phyloP scores from a whole-genome alignment of 2,888 invertebrate genomes.

The Amphipoea oculea region DNA sequence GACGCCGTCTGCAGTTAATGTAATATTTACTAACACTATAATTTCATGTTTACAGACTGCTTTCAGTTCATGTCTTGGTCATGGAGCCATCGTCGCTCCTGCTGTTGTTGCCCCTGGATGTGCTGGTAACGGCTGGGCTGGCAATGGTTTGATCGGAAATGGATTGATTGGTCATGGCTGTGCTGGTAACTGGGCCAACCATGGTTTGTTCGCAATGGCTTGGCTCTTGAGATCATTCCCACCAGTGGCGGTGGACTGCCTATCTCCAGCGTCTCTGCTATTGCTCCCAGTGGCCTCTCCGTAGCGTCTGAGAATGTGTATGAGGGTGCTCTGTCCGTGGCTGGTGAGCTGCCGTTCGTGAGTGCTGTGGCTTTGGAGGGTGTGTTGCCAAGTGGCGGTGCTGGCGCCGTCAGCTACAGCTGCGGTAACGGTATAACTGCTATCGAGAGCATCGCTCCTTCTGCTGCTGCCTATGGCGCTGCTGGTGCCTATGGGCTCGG shows the following conservation, averaged over 20 bases:
- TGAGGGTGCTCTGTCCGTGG: conserved; percentile 52
- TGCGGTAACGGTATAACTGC: conserved; percentile 43
- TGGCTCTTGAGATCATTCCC: conserved; percentile 39
- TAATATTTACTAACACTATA: not conserved
- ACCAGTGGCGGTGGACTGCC: conserved; percentile 57
- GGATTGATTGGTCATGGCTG: conserved; percentile 10
- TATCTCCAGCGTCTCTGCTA: conserved; percentile 47
- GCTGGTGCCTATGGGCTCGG: conserved; percentile 10
- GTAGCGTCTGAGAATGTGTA: conserved; percentile 60
- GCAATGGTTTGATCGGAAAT: conserved; percentile 15
- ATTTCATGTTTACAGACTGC: not conserved
- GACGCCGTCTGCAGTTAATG: not conserved
- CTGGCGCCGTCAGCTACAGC: conserved; percentile 52
- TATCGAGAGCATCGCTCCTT: conserved; percentile 1
- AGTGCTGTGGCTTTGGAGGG: conserved; percentile 46
- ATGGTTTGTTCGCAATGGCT: conserved; percentile 44
- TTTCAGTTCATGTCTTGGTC: conserved; percentile 2
- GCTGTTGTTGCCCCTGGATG: conserved; percentile 12
- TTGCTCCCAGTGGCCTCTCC: conserved; percentile 51
- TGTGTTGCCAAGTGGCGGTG: conserved; percentile 47
- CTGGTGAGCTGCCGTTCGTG: conserved; percentile 41
- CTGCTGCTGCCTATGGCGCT: not conserved
- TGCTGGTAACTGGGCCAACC: not conserved
- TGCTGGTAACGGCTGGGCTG: not conserved
- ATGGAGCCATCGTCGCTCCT: not conserved